Base-by-base conservation (phyloP, 2,888 invertebrate genomes). In the Endotricha flammealis region DNA sequence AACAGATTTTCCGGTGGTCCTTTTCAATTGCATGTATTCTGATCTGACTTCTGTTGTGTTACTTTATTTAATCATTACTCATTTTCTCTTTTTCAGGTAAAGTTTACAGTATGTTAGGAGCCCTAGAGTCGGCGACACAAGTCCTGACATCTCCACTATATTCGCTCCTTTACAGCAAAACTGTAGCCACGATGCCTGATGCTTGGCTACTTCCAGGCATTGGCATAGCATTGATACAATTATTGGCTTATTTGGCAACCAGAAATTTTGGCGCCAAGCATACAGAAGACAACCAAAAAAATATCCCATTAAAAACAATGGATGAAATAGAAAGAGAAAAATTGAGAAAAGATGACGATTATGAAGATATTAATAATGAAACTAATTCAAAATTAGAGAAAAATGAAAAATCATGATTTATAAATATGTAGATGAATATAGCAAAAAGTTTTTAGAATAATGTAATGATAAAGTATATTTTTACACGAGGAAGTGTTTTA, bases 21-120 rank as follows among this genome's bases (percentile, higher is more conserved):
- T n/a, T n/a, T n/a, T n/a, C n/a, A n/a, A n/a, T n/a, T n/a, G 12
- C 4, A 29, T 1, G 1, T 13, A 13, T 28, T 11, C 22, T 17
- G 4, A 29, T 36, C 27, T 44, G 22, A 7, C 14, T 22, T 20
- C 14, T 10, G 22, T 16, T 10, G 28, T 10, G 14, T 33, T 30
- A 13, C 10, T 25, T 14, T n/a, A 23, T 28, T 35, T 10, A 22
- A 8, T 9, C 29, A 31, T 12, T 5, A 11, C 12, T 8, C 17
- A 7, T 20, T 34, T 17, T 23, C 12, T 23, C 6, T 10, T 12
- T 70, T 66, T 4, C 73, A 87, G 87, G 87, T 55, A 87, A 87
- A 76, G 82, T 87, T 39, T 87, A 83, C 68, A 85, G 86, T 44
- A 79, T 87, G 3, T 46, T 86, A 24, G 83, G 85, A 0, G 82